phyloP scores from a whole-genome alignment of 1,140 invertebrate species.

The Rhyacophila brunnea region DNA sequence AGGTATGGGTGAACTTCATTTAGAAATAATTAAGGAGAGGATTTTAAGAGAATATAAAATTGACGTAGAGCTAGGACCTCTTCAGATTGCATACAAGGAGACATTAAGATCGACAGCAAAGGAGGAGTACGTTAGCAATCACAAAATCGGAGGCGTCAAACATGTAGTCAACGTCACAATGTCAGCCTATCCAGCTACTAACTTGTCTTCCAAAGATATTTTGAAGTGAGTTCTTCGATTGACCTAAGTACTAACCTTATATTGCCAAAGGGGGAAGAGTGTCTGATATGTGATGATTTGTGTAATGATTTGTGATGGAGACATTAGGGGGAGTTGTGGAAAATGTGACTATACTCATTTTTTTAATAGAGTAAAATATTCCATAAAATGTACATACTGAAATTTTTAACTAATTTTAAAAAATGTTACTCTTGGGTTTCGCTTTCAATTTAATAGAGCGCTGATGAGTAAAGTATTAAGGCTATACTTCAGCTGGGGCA shows the following conservation, averaged over 20 bases:
- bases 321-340: not conserved
- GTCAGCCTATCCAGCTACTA: constrained; percentile 53
- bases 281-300: not conserved
- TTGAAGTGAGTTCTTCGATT: constrained; percentile 39
- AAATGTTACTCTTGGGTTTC: too few relatives aligned
- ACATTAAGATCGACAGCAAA: constrained; percentile 56
- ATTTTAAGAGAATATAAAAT: constrained; percentile 88
- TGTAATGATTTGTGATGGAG: not conserved
- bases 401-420: too few relatives aligned
- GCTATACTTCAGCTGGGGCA: too few relatives aligned
- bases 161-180: constrained; percentile 60
- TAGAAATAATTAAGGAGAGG: constrained; percentile 91
- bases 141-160: constrained; percentile 63
- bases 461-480: too few relatives aligned
- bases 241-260: too few relatives aligned
- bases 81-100: constrained; percentile 95
- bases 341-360: not conserved
- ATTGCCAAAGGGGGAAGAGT: not conserved
- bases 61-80: constrained; percentile 85
- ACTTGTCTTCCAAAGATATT: constrained; percentile 40
- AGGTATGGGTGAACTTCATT: constrained; percentile 96
- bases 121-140: constrained; percentile 59
- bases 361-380: not conserved
- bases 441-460: too few relatives aligned
- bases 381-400: not conserved